Base-by-base conservation (phyloP, 2,113 vertebrate species). In the Sinosuthora webbiana region DNA sequence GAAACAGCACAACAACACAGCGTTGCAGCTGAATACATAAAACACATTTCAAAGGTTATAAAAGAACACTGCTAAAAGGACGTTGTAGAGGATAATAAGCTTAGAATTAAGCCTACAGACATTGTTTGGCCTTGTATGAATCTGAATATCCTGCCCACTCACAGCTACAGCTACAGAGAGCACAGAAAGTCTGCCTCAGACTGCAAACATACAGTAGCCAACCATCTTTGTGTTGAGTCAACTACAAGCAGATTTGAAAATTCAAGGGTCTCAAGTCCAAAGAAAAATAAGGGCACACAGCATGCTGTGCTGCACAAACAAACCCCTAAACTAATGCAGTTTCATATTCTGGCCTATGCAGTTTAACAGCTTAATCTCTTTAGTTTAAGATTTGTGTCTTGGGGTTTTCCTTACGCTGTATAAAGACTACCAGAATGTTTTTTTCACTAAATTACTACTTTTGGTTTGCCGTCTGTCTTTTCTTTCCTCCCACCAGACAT, bases 71-170 rank as follows among this genome's bases (percentile, higher is more conserved):
- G 78, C 71, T 86, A 90, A 93, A 71, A 95, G 63, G 80, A 87
- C 96, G 80, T 70, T 86, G 70, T 80, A 84, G 63, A 90, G 33
- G 67, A 67, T 88, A 95, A 96, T 77, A 96, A 65, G 91, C 91
- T 96, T 93, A 94, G 85, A 91, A 88, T 67, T 95, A 95, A 94
- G 82, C 85, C 71, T 88, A 86, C 11, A 24, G 78, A 88, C 68
- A 80, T 96, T 96, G 87, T 94, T 91, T 86, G 87, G 92, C 95
- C 90, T 95, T 83, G 76, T 86, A 44, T 74, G 59, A 90, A 86
- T 90, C 47, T 91, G 85, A 93, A 96, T 91, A 91, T 65, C 85
- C 95, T 96, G 87, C 96, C 93, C 60, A 95, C 93, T 96, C 93
- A 69, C 57, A 89, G 57, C 24, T 83, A 67, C 25, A 70, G 50